Percentiles rank a stretch among this genome's conserved stretches.
phyloP scores from a whole-genome alignment of 2,797 vertebrate species.

The Florisuga fusca region DNA sequence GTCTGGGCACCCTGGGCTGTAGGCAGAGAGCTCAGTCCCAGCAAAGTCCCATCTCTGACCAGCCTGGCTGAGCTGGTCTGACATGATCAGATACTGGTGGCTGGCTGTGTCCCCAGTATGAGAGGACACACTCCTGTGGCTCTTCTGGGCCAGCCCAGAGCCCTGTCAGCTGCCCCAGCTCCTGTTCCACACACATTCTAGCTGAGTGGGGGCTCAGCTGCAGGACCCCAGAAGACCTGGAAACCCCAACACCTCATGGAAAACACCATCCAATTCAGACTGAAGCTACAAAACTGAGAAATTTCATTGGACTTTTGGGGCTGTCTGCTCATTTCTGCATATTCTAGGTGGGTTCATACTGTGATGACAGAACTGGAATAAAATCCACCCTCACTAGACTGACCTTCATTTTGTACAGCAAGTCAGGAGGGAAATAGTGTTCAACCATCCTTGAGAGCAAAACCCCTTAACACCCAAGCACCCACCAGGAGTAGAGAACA shows the following conservation, averaged over 20 bases:
- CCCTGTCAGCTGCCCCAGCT: accelerated
- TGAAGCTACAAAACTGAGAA: neutral
- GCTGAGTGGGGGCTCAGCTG: accelerated
- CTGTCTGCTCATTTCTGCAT: neutral
- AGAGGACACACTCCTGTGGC: accelerated
- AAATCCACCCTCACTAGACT: neutral
- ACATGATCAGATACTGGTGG: accelerated
- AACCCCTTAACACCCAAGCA: neutral
- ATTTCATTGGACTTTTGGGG: neutral
- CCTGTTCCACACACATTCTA: accelerated
- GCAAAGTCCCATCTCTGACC: neutral
- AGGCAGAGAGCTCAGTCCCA: neutral
- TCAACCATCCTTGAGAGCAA: neutral
- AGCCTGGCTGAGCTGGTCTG: accelerated
- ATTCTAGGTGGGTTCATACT: neutral
- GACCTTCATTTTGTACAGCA: neutral
- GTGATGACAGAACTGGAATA: neutral
- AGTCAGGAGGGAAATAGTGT: neutral
- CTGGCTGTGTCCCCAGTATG: neutral
- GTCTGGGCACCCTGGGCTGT: neutral
- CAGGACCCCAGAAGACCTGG: neutral
- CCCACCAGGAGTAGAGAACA: neutral
- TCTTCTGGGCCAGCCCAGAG: neutral
- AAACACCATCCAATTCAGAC: neutral
- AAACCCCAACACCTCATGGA: neutral